phyloP scores from a whole-genome alignment of 1,140 invertebrate genomes.

The Papilio glaucus region DNA sequence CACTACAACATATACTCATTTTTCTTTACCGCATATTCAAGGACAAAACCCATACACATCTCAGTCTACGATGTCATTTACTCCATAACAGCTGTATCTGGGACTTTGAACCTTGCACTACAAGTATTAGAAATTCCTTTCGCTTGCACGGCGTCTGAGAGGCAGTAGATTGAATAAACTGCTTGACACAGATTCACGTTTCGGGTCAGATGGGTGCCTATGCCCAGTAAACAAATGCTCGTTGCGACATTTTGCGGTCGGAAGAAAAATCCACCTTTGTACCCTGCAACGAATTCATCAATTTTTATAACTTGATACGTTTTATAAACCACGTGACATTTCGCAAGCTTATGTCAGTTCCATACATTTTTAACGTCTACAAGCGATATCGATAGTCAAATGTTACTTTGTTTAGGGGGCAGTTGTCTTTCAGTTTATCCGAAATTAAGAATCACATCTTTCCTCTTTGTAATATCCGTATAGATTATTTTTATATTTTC shows the following conservation, averaged over 20 bases:
- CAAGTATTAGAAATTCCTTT: constrained; percentile 44
- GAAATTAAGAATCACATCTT: not conserved
- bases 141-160: constrained; percentile 51
- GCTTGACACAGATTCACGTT: constrained; percentile 81
- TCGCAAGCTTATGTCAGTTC: no score
- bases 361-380: no score
- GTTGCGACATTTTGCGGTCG: constrained; percentile 67
- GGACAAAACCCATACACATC: constrained; percentile 65
- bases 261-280: constrained; percentile 52
- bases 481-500: no score
- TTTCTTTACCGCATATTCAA: constrained; percentile 71
- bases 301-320: constrained; percentile 7
- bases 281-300: constrained; percentile 29
- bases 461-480: not conserved
- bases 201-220: constrained; percentile 76
- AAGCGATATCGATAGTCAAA: no score
- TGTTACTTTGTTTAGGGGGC: no score
- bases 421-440: no score
- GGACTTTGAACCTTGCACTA: constrained; percentile 43
- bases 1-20: no score
- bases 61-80: constrained; percentile 54
- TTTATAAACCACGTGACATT: no score
- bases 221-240: constrained; percentile 72
- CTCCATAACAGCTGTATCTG: constrained; percentile 41
- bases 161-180: constrained; percentile 81